A percentile compares a stretch with the other conserved stretches of the same genome.
phyloP scores from a whole-genome alignment of 2,888 invertebrate genomes.

The Frankliniella fusca region DNA sequence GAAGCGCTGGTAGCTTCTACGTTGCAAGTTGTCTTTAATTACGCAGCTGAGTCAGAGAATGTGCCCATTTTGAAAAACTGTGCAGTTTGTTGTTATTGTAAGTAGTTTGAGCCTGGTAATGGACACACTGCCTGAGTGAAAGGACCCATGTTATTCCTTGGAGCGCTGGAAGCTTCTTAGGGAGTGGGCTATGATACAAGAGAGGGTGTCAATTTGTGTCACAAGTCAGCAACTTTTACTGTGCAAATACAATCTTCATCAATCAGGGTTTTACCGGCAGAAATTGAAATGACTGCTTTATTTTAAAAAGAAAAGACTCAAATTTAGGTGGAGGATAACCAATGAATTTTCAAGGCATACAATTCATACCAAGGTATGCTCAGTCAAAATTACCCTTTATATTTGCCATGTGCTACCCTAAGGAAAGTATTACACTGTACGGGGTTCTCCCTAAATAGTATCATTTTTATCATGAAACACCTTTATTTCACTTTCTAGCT shows the following conservation, averaged over 20 bases:
- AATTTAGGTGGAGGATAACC: neutral
- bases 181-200: neutral
- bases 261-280: slow-evolving; percentile 9
- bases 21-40: neutral
- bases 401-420: neutral
- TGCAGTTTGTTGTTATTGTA: neutral
- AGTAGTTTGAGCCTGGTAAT: neutral
- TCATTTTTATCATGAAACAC: slow-evolving; percentile 25
- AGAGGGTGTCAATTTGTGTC: neutral
- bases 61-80: neutral
- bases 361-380: neutral
- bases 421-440: slow-evolving; percentile 23
- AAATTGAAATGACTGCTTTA: slow-evolving; percentile 19
- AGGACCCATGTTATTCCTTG: neutral
- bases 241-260: slow-evolving; percentile 8
- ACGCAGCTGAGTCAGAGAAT: neutral
- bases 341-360: neutral
- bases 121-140: neutral
- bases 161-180: neutral
- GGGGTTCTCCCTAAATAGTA: slow-evolving; percentile 16
- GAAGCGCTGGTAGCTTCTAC: slow-evolving; percentile 14
- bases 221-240: neutral
- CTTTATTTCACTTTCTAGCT: slow-evolving; percentile 18
- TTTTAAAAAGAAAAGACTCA: slow-evolving; percentile 3
- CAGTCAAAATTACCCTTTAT: neutral